phyloP scores from a whole-genome alignment of 2,797 vertebrate genomes.

The Labroides dimidiatus region DNA sequence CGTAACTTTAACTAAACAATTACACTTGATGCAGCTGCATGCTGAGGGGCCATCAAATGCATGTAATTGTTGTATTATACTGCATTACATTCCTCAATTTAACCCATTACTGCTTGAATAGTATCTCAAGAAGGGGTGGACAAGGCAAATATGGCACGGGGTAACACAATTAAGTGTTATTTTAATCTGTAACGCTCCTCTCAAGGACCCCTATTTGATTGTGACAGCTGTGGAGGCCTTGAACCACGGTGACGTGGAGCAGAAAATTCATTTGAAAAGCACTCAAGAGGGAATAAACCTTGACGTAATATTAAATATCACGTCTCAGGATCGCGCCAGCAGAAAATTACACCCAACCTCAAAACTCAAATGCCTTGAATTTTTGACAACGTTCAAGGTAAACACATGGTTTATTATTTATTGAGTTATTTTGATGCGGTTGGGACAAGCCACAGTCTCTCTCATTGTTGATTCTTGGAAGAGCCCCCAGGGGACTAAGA shows the following conservation, averaged over 20 bases:
- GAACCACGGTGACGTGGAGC: slow-evolving; percentile 73
- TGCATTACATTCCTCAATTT: slow-evolving; percentile 74
- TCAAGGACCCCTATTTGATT: slow-evolving; percentile 71
- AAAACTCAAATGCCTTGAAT: slow-evolving; percentile 59
- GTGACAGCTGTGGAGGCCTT: slow-evolving; percentile 68
- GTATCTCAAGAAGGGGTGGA: slow-evolving; percentile 63
- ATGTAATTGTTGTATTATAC: slow-evolving; percentile 75
- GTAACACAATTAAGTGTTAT: slow-evolving; percentile 75
- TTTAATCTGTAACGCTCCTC: slow-evolving; percentile 73
- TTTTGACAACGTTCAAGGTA: slow-evolving; percentile 62
- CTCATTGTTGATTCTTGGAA: slow-evolving; percentile 9
- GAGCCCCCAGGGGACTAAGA: background rate
- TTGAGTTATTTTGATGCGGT: slow-evolving; percentile 40
- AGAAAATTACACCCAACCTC: slow-evolving; percentile 57
- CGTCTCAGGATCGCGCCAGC: slow-evolving; percentile 58
- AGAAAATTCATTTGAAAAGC: slow-evolving; percentile 84
- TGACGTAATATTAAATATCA: slow-evolving; percentile 74
- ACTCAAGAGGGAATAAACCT: slow-evolving; percentile 73
- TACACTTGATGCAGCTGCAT: slow-evolving; percentile 38
- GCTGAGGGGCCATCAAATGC: slow-evolving; percentile 38
- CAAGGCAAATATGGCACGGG: slow-evolving; percentile 67
- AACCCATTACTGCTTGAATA: slow-evolving; percentile 71
- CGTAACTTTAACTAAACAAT: slow-evolving; percentile 52
- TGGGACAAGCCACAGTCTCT: slow-evolving; percentile 13
- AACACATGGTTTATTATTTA: slow-evolving; percentile 73